phyloP scores from a whole-genome alignment of 2,113 vertebrate species.

The Echinops telfairi region DNA sequence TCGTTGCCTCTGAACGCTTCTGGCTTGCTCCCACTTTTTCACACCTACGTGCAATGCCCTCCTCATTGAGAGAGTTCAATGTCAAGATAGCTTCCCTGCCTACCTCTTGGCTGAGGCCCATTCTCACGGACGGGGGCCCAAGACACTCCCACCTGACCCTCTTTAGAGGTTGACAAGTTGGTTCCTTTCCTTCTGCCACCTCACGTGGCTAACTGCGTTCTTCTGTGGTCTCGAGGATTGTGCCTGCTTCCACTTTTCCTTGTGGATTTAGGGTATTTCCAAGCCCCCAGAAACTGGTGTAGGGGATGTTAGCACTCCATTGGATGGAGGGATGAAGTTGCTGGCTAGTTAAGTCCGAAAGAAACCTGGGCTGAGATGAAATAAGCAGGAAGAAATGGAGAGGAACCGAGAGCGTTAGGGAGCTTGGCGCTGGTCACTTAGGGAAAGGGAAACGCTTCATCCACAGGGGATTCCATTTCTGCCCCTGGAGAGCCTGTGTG shows the following conservation, averaged over 20 bases:
- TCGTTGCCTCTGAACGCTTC: neutral
- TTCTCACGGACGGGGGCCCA: too few relatives aligned
- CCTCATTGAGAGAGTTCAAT: too few relatives aligned
- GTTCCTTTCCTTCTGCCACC: too few relatives aligned
- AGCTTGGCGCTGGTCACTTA: neutral
- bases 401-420: neutral
- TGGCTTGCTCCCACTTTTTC: too few relatives aligned
- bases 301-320: fast-evolving
- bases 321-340: fast-evolving
- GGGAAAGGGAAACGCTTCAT: neutral
- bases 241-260: fast-evolving
- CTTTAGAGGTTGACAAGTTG: neutral
- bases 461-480: neutral
- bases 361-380: neutral
- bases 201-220: fast-evolving
- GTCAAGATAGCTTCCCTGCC: neutral
- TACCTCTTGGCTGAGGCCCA: too few relatives aligned
- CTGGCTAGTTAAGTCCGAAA: neutral
- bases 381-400: neutral
- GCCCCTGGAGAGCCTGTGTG: fast-evolving
- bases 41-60: neutral
- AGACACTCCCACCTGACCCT: too few relatives aligned
- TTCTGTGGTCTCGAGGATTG: neutral
- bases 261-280: neutral
- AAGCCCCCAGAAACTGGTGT: neutral